phyloP scores from a whole-genome alignment of 2,888 invertebrate species.

The Xanthia togata region DNA sequence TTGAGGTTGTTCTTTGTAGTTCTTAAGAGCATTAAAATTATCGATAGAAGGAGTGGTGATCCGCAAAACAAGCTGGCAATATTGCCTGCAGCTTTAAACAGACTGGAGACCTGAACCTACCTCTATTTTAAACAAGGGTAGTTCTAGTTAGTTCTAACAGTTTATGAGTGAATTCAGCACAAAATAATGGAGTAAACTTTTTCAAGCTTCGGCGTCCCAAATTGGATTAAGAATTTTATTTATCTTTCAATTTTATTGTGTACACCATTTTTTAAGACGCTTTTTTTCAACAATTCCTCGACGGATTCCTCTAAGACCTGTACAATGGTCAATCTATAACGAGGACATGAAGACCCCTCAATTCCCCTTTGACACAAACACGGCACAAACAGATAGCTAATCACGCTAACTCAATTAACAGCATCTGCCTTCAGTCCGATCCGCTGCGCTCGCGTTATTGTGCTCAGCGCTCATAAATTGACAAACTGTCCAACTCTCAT shows the following conservation, averaged over 20 bases:
- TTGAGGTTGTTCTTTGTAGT: neutral
- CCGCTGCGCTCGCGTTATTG: constrained; percentile 78
- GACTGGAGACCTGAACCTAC: neutral
- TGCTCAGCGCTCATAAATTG: constrained; percentile 87
- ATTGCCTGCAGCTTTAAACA: neutral
- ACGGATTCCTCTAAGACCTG: neutral
- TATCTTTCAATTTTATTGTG: neutral
- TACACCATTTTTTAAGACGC: neutral
- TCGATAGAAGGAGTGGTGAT: neutral
- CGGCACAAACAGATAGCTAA: constrained; percentile 65
- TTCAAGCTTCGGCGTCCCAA: neutral
- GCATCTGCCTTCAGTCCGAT: constrained; percentile 81
- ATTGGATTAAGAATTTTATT: neutral
- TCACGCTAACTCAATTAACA: constrained; percentile 81
- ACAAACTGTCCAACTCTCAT: constrained; percentile 89
- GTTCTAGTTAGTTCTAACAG: neutral
- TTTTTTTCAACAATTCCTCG: too few relatives aligned
- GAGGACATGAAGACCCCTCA: neutral
- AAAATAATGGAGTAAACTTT: too few relatives aligned
- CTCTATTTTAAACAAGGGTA: neutral
- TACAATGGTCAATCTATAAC: neutral
- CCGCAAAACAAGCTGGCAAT: neutral
- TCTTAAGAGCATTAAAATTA: neutral
- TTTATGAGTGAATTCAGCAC: too few relatives aligned
- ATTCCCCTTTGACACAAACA: constrained; percentile 32